Conservation (phyloP, 2,888 invertebrate species). For the Heliconius sara region DNA sequence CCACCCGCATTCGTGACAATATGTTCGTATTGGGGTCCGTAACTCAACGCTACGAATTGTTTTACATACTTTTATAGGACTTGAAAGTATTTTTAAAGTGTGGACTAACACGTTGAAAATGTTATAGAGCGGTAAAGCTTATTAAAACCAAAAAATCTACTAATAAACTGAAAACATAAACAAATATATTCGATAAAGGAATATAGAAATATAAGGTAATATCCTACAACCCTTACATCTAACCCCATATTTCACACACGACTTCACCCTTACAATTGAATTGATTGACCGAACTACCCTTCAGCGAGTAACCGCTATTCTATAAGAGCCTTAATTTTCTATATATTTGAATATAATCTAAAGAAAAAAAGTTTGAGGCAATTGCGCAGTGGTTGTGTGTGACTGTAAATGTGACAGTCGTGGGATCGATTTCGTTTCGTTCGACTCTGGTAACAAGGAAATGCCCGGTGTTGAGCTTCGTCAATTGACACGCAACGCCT, state of each 20-base stretch:
- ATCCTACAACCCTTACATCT: neutral
- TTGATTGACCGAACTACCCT: conserved; percentile 5
- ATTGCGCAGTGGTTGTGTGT: neutral
- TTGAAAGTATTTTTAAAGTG: no score
- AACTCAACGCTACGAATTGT: neutral
- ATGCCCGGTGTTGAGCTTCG: neutral
- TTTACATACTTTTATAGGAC: no score
- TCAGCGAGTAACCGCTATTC: neutral
- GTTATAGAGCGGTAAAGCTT: no score
- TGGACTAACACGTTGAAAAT: no score
- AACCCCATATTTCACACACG: conserved; percentile 5
- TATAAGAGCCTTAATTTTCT: conserved; percentile 3
- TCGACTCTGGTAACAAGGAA: neutral
- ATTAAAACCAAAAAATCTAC: no score
- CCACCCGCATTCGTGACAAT: neutral
- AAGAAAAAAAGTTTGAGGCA: neutral
- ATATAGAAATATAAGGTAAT: neutral
- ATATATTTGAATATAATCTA: neutral
- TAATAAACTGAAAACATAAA: no score
- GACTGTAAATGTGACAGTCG: neutral
- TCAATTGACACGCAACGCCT: neutral
- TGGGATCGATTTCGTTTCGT: no score
- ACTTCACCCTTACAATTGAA: conserved; percentile 2
- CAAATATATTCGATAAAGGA: neutral
- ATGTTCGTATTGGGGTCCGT: neutral